Evolutionary conservation across 2,797 vertebrate genomes (phyloP).

Genomic region (Stomatorhinus walkeri): DNA sequence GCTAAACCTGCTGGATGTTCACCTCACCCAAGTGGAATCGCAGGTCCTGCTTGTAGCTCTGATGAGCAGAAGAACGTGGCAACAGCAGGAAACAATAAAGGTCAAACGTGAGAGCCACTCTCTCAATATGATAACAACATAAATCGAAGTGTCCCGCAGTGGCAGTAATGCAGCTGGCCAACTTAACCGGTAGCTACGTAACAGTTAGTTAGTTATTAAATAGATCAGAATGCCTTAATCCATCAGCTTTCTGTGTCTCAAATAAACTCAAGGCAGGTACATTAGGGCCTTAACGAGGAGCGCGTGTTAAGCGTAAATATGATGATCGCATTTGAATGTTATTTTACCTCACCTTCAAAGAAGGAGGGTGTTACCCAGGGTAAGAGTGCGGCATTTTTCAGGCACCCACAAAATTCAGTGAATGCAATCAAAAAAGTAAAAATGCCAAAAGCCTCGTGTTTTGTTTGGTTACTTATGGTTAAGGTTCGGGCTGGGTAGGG

Average conservation of each 20-base stretch:
- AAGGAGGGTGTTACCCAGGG: neutral
- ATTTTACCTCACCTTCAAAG: neutral
- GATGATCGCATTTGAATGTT: neutral
- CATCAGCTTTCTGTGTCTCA: neutral
- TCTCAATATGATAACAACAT: neutral
- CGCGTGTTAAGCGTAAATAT: neutral
- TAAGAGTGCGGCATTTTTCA: neutral
- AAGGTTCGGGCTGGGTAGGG: neutral
- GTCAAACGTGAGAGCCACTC: neutral
- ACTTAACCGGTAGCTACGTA: slow-evolving; percentile 49
- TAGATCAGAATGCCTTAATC: neutral
- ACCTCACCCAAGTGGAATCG: neutral
- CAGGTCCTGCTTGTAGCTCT: neutral
- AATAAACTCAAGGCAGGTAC: neutral
- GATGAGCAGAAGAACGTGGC: neutral
- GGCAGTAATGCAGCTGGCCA: slow-evolving; percentile 41
- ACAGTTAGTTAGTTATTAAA: slow-evolving; percentile 24
- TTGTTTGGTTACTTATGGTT: neutral
- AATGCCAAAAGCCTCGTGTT: neutral
- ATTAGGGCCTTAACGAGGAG: neutral
- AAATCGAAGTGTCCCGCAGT: slow-evolving; percentile 21
- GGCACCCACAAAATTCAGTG: neutral
- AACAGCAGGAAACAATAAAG: neutral
- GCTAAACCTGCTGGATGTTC: neutral
- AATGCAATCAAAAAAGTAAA: neutral